phyloP scores from a whole-genome alignment of 2,113 vertebrate species.

The Microcebus tavaratra region DNA sequence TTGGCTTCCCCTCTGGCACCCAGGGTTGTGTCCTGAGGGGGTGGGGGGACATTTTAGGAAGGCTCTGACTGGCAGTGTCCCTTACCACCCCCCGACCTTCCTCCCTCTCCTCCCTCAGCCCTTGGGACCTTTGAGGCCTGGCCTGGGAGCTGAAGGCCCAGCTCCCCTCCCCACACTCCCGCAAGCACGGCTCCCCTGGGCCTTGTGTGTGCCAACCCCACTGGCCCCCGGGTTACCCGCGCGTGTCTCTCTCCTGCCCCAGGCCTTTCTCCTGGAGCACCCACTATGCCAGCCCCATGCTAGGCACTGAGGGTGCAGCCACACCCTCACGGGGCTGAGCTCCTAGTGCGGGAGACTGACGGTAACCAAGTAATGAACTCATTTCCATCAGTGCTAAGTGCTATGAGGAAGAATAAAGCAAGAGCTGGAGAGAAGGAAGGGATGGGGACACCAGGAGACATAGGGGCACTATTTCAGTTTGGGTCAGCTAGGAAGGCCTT shows the following conservation, averaged over 20 bases:
- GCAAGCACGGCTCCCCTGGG: rapidly evolving
- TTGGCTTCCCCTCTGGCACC: not conserved
- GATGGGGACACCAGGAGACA: not conserved
- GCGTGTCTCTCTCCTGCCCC: not conserved
- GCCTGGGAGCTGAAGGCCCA: not conserved
- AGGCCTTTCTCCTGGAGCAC: not conserved
- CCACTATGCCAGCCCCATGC: not conserved
- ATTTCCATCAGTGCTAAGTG: not conserved
- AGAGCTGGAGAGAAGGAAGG: not conserved
- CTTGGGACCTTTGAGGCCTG: not conserved
- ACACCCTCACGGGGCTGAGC: not conserved
- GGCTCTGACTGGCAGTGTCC: not conserved
- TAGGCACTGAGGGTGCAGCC: not conserved
- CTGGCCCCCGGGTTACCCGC: no score
- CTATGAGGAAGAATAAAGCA: not conserved
- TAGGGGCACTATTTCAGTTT: not conserved
- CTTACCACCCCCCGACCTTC: rapidly evolving
- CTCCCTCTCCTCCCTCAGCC: not conserved
- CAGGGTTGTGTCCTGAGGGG: not conserved
- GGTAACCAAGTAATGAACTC: not conserved
- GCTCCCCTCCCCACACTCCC: not conserved
- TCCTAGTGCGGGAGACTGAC: not conserved
- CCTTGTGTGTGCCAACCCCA: not conserved
- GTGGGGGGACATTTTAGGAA: not conserved
- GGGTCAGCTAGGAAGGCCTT: not conserved